These are phyloP conservation scores for Euplagia quadripunctaria DNA, from an alignment of 2,888 invertebrate species.

Conservation along the genomic window DNA sequence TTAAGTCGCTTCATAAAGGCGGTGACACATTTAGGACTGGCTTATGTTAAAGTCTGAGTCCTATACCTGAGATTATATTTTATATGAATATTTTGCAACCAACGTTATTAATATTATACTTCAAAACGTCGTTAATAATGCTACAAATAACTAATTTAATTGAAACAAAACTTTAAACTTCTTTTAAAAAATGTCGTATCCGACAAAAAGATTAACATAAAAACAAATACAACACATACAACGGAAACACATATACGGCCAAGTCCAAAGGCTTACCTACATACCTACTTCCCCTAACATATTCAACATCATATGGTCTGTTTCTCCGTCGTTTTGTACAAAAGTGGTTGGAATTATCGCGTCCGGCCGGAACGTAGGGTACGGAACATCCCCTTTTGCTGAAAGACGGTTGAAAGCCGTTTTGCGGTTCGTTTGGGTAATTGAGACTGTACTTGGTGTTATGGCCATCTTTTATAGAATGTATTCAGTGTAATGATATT, in stretches of 20 bases:
- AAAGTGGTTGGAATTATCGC: constrained; percentile 69
- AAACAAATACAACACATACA: constrained; percentile 11
- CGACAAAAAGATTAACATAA: constrained; percentile 20
- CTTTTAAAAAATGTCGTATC: not conserved
- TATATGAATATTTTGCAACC: no score
- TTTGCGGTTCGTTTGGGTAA: constrained; percentile 44
- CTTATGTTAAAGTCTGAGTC: no score
- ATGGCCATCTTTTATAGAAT: constrained; percentile 1
- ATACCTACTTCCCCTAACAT: constrained; percentile 47
- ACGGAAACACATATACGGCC: constrained; percentile 38
- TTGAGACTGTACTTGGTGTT: constrained; percentile 44
- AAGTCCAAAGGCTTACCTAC: constrained; percentile 41
- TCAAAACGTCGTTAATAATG: not conserved
- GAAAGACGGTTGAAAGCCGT: constrained; percentile 52
- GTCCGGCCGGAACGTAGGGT: constrained; percentile 64
- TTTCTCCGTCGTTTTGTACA: constrained; percentile 55
- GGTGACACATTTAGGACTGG: no score
- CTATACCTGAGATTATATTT: no score
- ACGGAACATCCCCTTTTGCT: constrained; percentile 54
- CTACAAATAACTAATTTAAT: not conserved
- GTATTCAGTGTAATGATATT: not conserved
- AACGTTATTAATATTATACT: no score
- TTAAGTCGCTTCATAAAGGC: no score
- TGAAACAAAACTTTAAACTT: not conserved
- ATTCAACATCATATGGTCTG: constrained; percentile 58